Evolutionary conservation across 1,140 invertebrate genomes (phyloP), one percentile per base, ranked within the genome.

Genomic region (Drosophila subobscura): DNA sequence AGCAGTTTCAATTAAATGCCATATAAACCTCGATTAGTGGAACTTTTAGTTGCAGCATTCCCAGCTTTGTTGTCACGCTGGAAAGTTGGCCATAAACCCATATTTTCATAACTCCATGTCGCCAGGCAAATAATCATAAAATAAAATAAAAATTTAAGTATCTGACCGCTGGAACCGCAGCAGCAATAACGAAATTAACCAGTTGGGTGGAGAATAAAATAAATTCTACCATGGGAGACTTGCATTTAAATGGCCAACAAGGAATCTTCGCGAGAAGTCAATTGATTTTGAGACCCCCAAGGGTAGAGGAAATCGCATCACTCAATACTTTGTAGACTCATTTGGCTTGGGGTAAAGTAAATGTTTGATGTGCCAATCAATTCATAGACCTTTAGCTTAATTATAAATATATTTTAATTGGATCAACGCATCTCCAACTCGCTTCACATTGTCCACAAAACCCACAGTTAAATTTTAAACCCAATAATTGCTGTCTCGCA

Each of bases 51-150:
- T 44, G 20, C 27, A 42, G 40, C 50, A 54, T 46, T 33, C 22
- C 44, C 37, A 33, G 44, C 37, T 68, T 72, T 67, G 64, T 73
- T 53, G 8, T 41, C 52, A 8, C 4, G 0, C n/a, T 41, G 29
- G 27, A 22, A 63, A 46, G 47, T 68, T 12, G 33, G 37, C 25
- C 40, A 60, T 85, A 70, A 77, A 78, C 79, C 79, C 63, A 79
- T 71, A 83, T 78, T 71, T 79, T 40, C 23, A 47, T 72, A 80
- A 76, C 77, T 67, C 20, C 12, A 61, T 47, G 59, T 22, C 22
- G 46, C 22, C 42, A 55, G 7, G 47, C 45, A 50, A 55, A 61
- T 76, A 70, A 60, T 25, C 56, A 54, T 58, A 44, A 41, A 61
- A 55, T n/a, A n/a, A n/a, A n/a, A n/a, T n/a, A n/a, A n/a, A n/a